Conservation (phyloP, 2,888 invertebrate genomes). For the Plagiodera versicolora region DNA sequence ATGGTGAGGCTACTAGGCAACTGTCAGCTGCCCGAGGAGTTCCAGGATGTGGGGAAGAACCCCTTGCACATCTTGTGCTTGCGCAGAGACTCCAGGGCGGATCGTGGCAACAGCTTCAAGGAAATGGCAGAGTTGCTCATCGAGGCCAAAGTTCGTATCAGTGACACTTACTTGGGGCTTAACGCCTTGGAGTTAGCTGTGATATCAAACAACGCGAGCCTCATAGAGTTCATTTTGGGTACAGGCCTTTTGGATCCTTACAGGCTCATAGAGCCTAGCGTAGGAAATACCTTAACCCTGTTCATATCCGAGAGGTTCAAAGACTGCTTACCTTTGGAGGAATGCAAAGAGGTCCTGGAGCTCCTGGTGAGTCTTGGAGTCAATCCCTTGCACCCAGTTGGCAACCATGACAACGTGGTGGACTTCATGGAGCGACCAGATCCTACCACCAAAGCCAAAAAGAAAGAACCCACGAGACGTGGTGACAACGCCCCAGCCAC, state of each 20-base stretch:
- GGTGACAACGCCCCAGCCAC: conserved; percentile 4
- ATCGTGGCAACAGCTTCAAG: conserved; percentile 35
- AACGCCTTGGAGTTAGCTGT: conserved; percentile 49
- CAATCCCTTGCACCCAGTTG: conserved; percentile 45
- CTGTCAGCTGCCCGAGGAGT: neutral
- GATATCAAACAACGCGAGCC: conserved; percentile 43
- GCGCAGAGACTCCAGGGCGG: conserved; percentile 45
- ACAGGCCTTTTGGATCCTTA: conserved; percentile 42
- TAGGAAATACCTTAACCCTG: conserved; percentile 49
- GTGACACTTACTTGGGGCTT: conserved; percentile 48
- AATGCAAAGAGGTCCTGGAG: conserved; percentile 39
- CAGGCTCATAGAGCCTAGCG: conserved; percentile 39
- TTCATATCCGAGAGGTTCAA: conserved; percentile 44
- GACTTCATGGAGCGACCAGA: conserved; percentile 40
- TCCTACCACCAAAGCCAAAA: conserved; percentile 3
- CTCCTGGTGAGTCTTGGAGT: conserved; percentile 38
- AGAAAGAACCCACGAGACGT: conserved; percentile 9
- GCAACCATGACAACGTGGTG: conserved; percentile 42
- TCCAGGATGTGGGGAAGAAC: conserved; percentile 45
- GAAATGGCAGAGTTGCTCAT: conserved; percentile 38
- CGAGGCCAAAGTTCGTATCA: conserved; percentile 29
- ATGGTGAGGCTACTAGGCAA: conserved; percentile 22
- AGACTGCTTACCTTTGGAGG: conserved; percentile 34
- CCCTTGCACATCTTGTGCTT: conserved; percentile 49
- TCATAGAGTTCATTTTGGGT: conserved; percentile 42